These are phyloP conservation scores for Platynereis dumerilii DNA, from an alignment of 2,888 invertebrate genomes.

Conservation along the genomic window DNA sequence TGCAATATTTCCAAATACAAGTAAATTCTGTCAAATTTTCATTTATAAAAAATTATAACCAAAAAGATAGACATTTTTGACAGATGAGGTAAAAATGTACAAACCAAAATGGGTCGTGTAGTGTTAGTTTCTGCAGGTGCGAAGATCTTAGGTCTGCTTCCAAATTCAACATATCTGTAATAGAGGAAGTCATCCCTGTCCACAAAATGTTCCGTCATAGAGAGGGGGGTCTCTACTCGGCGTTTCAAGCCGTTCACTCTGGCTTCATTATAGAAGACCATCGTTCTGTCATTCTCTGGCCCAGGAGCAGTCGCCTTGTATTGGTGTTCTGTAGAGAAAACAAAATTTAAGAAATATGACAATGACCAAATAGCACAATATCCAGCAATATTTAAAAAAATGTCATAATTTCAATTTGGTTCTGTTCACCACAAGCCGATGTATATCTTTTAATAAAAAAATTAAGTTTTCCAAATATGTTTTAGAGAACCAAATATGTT, in stretches of 20 bases:
- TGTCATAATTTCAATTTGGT: no score
- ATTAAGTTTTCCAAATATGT: no score
- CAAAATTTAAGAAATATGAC: no score
- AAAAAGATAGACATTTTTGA: no score
- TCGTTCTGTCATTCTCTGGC: constrained; percentile 68
- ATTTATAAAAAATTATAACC: no score
- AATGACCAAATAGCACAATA: no score
- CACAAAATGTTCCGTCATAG: constrained; percentile 60
- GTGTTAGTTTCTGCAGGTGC: constrained; percentile 52
- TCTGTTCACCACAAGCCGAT: not conserved
- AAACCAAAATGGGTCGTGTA: constrained; percentile 51
- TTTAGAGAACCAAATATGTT: no score
- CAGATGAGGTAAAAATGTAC: no score
- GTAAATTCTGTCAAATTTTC: no score
- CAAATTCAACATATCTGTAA: constrained; percentile 60
- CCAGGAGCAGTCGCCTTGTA: constrained; percentile 57
- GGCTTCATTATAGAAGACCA: constrained; percentile 68
- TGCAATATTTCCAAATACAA: not conserved
- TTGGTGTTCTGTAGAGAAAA: constrained; percentile 58
- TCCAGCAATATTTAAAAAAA: no score
- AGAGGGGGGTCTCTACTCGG: constrained; percentile 57
- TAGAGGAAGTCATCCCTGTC: constrained; percentile 60
- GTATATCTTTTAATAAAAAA: no score
- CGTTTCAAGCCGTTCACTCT: constrained; percentile 75
- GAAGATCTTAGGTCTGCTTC: constrained; percentile 59